Conservation (phyloP, 2,113 vertebrate species). For the Tapirus terrestris region DNA sequence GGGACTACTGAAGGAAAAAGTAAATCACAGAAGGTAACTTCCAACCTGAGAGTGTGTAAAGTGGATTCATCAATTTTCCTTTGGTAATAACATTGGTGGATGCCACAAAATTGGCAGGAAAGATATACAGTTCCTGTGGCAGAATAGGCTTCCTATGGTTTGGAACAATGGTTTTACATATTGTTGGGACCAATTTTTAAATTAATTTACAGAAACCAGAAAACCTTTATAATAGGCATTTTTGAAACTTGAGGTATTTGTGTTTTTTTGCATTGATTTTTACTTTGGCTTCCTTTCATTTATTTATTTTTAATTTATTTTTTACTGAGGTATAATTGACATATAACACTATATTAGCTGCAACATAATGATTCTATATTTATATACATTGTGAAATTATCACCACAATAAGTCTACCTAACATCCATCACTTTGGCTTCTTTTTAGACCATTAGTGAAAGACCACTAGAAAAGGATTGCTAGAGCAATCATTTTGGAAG, state of each 20-base stretch:
- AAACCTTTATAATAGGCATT: not conserved
- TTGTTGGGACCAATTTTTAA: not conserved
- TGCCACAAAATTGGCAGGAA: not conserved
- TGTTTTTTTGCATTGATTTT: not conserved
- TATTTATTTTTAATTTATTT: not conserved
- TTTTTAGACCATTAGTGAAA: not conserved
- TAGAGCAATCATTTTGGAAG: not conserved
- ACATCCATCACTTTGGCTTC: not conserved
- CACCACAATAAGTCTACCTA: not conserved
- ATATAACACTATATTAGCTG: not conserved
- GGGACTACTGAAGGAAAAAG: not conserved
- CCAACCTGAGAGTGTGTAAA: not conserved
- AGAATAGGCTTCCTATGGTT: not conserved
- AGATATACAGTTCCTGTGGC: not conserved
- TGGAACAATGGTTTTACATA: not conserved
- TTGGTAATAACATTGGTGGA: not conserved
- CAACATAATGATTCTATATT: not conserved
- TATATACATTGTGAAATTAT: not conserved
- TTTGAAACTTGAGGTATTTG: not conserved
- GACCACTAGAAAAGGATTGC: not conserved
- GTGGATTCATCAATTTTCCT: not conserved
- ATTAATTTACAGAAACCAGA: not conserved
- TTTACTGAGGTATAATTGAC: not conserved
- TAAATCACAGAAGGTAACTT: not conserved
- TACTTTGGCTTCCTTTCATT: not conserved